phyloP scores from a whole-genome alignment of 2,888 invertebrate genomes.

The Ethmia dodecea region DNA sequence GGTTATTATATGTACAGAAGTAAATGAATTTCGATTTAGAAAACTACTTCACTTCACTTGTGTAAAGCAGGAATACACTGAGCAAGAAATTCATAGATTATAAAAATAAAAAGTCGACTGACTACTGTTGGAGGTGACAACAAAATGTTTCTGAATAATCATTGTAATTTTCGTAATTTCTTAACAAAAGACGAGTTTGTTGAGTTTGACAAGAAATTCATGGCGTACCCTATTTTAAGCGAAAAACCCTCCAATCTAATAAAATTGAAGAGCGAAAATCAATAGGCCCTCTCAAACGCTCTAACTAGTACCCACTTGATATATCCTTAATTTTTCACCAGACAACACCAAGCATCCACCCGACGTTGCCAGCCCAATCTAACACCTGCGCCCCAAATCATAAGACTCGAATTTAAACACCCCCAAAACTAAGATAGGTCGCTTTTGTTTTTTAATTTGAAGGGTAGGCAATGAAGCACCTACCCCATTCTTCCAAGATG shows the following conservation, averaged over 20 bases:
- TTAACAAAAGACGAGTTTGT: too few species aligned
- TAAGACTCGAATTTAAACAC: not conserved
- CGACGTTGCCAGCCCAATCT: too few species aligned
- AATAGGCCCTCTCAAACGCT: constrained; percentile 1
- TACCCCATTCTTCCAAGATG: not conserved
- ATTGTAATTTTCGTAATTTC: too few species aligned
- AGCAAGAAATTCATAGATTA: too few species aligned
- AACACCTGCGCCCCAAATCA: not conserved
- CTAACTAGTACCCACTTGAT: constrained; percentile 3
- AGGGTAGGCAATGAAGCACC: not conserved
- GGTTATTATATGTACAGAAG: too few species aligned
- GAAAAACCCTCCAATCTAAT: not conserved
- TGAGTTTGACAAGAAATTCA: too few species aligned
- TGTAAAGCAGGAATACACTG: too few species aligned
- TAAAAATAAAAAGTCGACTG: too few species aligned
- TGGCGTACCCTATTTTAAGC: not conserved
- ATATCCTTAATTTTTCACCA: constrained; percentile 4
- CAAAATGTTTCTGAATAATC: too few species aligned
- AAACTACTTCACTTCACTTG: too few species aligned
- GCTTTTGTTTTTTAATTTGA: not conserved
- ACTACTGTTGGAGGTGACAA: too few species aligned
- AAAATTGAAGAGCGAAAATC: constrained; percentile 3
- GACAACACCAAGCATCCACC: not conserved
- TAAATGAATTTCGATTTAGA: too few species aligned
- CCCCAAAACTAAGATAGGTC: not conserved